Percentiles rank a stretch among this genome's conserved stretches.
These are phyloP conservation scores for Myzus persicae DNA, from an alignment of 1,140 invertebrate species.

Conservation along the genomic window DNA sequence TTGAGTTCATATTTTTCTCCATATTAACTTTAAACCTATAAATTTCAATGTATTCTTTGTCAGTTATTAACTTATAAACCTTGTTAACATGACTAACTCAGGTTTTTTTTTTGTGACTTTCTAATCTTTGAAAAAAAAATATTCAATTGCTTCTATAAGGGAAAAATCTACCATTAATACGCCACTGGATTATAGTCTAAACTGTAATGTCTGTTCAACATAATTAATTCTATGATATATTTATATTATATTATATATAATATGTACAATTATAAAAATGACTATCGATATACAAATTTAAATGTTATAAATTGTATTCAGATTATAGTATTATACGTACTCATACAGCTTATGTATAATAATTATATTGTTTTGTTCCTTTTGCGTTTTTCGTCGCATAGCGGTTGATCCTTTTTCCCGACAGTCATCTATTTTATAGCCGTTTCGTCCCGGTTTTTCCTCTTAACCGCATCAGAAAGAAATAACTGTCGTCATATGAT, in stretches of 20 bases:
- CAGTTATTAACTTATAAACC: too few species aligned
- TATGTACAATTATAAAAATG: background rate
- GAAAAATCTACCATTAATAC: background rate
- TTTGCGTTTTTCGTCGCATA: background rate
- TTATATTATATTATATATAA: background rate
- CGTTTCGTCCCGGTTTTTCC: background rate
- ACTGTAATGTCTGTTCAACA: background rate
- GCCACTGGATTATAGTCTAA: background rate
- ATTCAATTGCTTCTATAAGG: too few species aligned
- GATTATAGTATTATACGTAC: background rate
- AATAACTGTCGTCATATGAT: too few species aligned
- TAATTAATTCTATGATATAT: background rate
- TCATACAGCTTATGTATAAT: background rate
- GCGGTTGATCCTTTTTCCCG: background rate
- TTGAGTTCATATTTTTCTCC: too few species aligned
- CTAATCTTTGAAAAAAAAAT: too few species aligned
- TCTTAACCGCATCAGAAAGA: background rate
- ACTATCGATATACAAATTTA: background rate
- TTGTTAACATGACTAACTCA: too few species aligned
- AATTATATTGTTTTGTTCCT: background rate
- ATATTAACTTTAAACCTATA: background rate
- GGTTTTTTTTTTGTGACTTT: too few species aligned
- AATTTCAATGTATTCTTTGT: background rate
- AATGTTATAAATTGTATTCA: background rate
- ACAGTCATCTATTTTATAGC: background rate